phyloP scores from a whole-genome alignment of 1,140 invertebrate genomes.

The Diachasmimorpha longicaudata region DNA sequence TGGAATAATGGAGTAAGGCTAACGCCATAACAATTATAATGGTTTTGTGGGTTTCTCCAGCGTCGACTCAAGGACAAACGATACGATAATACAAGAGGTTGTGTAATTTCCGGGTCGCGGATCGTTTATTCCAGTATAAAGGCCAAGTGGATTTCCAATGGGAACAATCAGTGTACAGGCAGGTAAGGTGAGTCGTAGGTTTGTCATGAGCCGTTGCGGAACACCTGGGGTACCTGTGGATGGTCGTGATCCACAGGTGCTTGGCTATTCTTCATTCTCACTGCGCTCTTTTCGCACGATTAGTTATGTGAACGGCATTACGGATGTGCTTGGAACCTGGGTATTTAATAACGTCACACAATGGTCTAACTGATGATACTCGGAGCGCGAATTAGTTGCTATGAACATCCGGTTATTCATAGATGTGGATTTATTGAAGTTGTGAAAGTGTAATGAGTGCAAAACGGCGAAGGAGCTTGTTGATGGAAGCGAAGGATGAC shows the following conservation, averaged over 20 bases:
- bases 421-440: not conserved
- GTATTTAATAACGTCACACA: constrained; percentile 53
- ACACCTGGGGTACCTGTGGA: constrained; percentile 11
- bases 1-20: not conserved
- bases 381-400: not conserved
- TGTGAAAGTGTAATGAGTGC: constrained; percentile 2
- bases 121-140: not conserved
- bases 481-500: constrained; percentile 55
- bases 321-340: constrained; percentile 25
- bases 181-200: not conserved
- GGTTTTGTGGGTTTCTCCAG: not conserved
- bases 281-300: constrained; percentile 9
- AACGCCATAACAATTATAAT: not conserved
- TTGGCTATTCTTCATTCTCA: constrained; percentile 22
- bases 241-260: constrained; percentile 43
- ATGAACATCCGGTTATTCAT: not conserved
- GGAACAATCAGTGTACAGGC: not conserved
- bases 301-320: constrained; percentile 34
- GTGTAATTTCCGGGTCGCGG: constrained; percentile 14
- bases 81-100: not conserved
- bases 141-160: not conserved
- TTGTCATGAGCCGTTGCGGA: not conserved
- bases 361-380: not conserved
- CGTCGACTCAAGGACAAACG: not conserved
- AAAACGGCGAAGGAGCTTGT: constrained; percentile 38